Evolutionary conservation across 1,140 invertebrate species (phyloP), one percentile per base, ranked within the genome.

Genomic region (Diprion similis): DNA sequence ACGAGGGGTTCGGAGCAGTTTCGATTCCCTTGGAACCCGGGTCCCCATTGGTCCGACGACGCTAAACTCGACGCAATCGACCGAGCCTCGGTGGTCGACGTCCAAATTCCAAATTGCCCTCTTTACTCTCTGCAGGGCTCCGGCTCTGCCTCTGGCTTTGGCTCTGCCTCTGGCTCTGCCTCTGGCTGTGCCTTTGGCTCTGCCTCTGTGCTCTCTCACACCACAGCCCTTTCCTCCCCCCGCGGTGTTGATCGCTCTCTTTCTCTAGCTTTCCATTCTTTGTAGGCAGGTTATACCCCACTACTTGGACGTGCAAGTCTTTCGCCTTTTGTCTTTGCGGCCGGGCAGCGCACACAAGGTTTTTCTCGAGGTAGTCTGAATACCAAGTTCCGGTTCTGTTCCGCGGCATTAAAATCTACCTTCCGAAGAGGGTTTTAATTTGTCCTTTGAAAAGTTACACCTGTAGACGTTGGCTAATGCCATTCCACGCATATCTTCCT

Each of bases 1-100:
- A 37, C 51, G 51, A 59, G 66, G 66, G 37, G 66, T 11, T 45
- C 37, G 13, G 19, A 18, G 66, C 66, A 19, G 18, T 68, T 68
- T 68, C 66, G 66, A 68, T 68, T 68, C 66, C 66, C 66, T 18
- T 68, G 66, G 66, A 68, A 13, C 66, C 66, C 11, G 37, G 9
- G 37, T 68, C 18, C 66, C 37, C 66, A 19, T 68, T 68, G 66
- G 66, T 45, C 66, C 18, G 15, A 11, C 66, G 66, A 18, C 66
- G 66, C 17, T 68, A 68, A 68, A 68, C 66, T 45, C 66, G 37
- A 19, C 66, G 66, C 66, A 18, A 68, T 68, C 66, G 66, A 68
- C 66, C 66, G 66, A 18, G 37, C 0, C 37, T 68, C 17, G 51
- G 51, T 59, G 51, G 51, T 59, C 51, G 51, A 59, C 51, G 51